Conservation (phyloP, 1,140 invertebrate genomes). For the Helicoverpa armigera region DNA sequence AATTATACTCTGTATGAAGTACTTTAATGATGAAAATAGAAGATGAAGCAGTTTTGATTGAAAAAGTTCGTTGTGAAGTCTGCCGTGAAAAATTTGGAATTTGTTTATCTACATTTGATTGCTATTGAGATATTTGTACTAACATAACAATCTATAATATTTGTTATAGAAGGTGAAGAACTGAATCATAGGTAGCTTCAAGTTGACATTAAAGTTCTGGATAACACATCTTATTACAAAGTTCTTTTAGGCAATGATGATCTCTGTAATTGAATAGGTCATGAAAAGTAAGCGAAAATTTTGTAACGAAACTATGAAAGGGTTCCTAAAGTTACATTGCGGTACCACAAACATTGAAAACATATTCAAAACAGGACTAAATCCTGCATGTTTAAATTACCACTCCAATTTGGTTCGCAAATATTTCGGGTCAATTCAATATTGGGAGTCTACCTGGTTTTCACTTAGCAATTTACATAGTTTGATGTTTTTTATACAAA, state of each 20-base stretch:
- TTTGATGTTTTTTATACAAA: constrained; percentile 13
- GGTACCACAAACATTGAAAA: not conserved
- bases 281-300: not conserved
- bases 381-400: constrained; percentile 40
- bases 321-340: not conserved
- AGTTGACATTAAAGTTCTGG: too few species aligned
- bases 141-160: too few species aligned
- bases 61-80: not conserved
- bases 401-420: constrained; percentile 30
- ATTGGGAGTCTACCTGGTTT: constrained; percentile 41
- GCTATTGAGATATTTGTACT: not conserved
- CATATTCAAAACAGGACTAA: constrained; percentile 31
- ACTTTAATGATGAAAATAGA: not conserved
- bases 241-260: too few species aligned
- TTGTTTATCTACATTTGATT: not conserved
- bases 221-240: too few species aligned
- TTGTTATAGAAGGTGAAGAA: too few species aligned
- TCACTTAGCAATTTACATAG: constrained; percentile 25
- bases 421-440: constrained; percentile 44
- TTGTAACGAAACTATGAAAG: not conserved
- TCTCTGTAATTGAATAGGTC: too few species aligned
- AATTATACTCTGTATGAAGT: constrained; percentile 17
- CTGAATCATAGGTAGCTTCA: too few species aligned
- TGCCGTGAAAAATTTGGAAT: not conserved
- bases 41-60: constrained; percentile 10